Base-by-base conservation (phyloP, 2,797 vertebrate species). In the Nannoperca obscura region DNA sequence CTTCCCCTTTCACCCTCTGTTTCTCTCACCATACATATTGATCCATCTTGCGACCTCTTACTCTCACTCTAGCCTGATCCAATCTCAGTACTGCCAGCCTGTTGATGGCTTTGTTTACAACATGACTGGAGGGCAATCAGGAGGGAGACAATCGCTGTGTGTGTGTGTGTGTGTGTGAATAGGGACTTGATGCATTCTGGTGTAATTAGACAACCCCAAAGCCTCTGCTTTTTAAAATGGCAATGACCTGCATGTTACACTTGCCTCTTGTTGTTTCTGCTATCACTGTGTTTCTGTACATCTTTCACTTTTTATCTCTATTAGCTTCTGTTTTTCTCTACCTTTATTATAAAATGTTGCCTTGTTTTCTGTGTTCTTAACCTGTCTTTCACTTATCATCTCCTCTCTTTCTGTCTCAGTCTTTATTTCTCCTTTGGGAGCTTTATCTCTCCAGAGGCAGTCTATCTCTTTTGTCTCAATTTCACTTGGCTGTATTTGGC, bases 61-160 rank as follows among this genome's bases (percentile, higher is more conserved):
- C 49, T 65, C 60, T 71, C 19, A 42, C 67, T 72, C 70, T 68
- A 59, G 24, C 58, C 71, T 74, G 73, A 84, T 86, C 71, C 70
- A 86, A 84, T 91, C 80, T 88, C 69, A 46, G 64, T 7, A 36
- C 71, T 82, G 81, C 72, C 84, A 88, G 79, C 22, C 14, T 52
- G 63, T 82, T 84, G 80, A 89, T 85, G 81, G 87, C 76, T 83
- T 78, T 83, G 77, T 86, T 88, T 85, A 86, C 71, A 63, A 77
- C 86, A 63, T 71, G 82, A 84, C 70, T 84, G 55, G 63, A 82
- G 60, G 78, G 47, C 64, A 77, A 70, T 79, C 67, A 47, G 70
- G 20, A 57, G 80, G 61, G 76, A 73, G 65, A n/a, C 40, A 10
- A 27, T 62, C 49, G 62, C n/a, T 42, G 47, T 68, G 55, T 32